Base-by-base conservation (phyloP, 2,113 vertebrate genomes). In the Pterophyllum scalare region DNA sequence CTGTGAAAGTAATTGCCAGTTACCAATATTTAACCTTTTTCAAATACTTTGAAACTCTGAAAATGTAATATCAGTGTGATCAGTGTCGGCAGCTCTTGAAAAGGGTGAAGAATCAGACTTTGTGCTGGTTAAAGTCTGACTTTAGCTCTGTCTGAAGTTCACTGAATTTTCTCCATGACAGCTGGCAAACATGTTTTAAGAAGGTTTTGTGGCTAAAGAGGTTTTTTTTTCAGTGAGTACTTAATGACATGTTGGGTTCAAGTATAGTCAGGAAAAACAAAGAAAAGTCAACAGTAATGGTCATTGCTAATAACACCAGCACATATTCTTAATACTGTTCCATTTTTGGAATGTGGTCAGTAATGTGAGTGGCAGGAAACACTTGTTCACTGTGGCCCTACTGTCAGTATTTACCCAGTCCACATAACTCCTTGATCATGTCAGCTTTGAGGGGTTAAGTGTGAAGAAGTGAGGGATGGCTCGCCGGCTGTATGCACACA, bases 151-250 rank as follows among this genome's bases (percentile, higher is more conserved):
- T 33, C 3, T 72, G 46, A 0, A 52, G 28, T 31, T 0, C 28
- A 5, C 28, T 72, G 6, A 31, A 70, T 70, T 70, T 70, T 70
- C 24, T 70, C 24, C 52, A 20, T 20, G 15, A 31, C 10, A 20
- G 65, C 0, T 0, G 40, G 19, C 19, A 70, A 70, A 49, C 7
- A 1, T 0, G 10, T 52, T 20, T 3, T 49, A 70, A 49, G 10
- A 70, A 70, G 28, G 43, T 28, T 49, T 15, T 28, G 17, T 31
- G 5, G 13, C 20, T 11, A 6, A 49, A 49, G 26, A 72, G 17
- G n/a, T n/a, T 33, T 33, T 24, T 52, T 52, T 0, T 72, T 54
- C 6, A 52, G 20, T 0, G 1, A 31, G 0, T 7, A 31, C 19
- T 31, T 14, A 14, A 2, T 0, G 26, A 8, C 46, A 52, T 20